These are phyloP conservation scores for Nanorana parkeri DNA, from an alignment of 2,113 vertebrate genomes.

Conservation along the genomic window DNA sequence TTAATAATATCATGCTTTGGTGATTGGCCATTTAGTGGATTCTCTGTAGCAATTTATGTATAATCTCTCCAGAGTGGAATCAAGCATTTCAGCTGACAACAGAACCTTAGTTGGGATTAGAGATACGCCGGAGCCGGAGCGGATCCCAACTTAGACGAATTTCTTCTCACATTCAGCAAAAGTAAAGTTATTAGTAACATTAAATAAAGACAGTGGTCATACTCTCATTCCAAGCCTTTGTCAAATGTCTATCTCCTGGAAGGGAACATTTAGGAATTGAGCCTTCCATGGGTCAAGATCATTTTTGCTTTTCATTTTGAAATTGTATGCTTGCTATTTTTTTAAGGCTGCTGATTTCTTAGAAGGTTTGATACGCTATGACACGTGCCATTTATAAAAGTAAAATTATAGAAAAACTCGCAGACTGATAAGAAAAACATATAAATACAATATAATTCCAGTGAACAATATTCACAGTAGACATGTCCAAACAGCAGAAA, in stretches of 20 bases:
- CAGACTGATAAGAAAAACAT: background rate
- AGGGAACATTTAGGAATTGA: background rate
- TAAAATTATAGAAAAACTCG: background rate
- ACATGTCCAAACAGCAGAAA: slow-evolving; percentile 23
- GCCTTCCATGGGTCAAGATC: background rate
- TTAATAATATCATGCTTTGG: no score
- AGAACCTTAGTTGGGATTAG: no score
- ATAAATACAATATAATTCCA: background rate
- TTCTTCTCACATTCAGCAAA: no score
- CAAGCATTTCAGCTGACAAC: no score
- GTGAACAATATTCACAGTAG: background rate
- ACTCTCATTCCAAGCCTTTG: background rate
- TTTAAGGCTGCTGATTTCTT: background rate
- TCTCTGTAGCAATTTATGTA: no score
- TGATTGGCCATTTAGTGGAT: no score
- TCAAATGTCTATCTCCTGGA: background rate
- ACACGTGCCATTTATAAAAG: background rate
- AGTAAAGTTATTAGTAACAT: background rate
- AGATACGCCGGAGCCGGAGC: no score
- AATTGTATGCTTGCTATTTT: background rate
- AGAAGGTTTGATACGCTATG: background rate
- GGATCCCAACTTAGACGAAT: no score
- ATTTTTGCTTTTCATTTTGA: background rate
- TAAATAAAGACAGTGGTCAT: background rate
- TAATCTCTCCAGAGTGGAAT: no score